Percentiles rank a stretch among this genome's conserved stretches.
These are phyloP conservation scores for Nothobranchius kuhntae DNA, from an alignment of 2,113 vertebrate genomes.

Conservation along the genomic window DNA sequence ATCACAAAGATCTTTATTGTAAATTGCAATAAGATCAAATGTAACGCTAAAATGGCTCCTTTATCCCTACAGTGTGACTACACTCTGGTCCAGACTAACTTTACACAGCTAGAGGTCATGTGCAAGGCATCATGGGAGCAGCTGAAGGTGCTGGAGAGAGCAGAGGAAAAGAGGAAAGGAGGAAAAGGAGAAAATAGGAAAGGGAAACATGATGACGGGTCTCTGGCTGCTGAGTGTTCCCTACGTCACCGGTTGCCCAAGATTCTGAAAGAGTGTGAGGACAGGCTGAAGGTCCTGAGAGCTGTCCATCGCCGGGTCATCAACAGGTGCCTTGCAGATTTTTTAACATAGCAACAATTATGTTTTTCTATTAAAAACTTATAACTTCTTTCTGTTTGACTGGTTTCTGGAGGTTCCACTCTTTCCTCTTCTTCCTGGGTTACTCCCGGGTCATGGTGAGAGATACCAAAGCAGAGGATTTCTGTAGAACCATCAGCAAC, in stretches of 20 bases:
- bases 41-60: rapidly evolving
- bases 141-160: constrained; percentile 68
- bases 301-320: constrained; percentile 79
- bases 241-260: constrained; percentile 63
- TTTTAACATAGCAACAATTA: background rate
- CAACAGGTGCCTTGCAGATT: constrained; percentile 65
- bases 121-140: constrained; percentile 81
- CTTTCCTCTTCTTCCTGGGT: constrained; percentile 81
- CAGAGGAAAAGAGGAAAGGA: constrained; percentile 55
- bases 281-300: constrained; percentile 76
- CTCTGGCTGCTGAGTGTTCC: background rate
- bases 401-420: constrained; percentile 73
- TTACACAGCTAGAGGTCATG: constrained; percentile 65
- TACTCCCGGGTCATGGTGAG: constrained; percentile 73
- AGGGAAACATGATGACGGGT: constrained; percentile 17
- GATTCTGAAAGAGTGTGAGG: constrained; percentile 77
- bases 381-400: background rate
- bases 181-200: constrained; percentile 41
- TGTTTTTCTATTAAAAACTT: background rate
- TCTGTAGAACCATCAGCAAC: constrained; percentile 80
- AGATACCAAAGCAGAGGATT: constrained; percentile 71
- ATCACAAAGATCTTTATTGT: no score
- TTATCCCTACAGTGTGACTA: constrained; percentile 70
- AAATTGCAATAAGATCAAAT: background rate
- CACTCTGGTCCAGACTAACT: constrained; percentile 68